Conservation (phyloP, 2,888 invertebrate species). For the Synanthedon tipuliformis region DNA sequence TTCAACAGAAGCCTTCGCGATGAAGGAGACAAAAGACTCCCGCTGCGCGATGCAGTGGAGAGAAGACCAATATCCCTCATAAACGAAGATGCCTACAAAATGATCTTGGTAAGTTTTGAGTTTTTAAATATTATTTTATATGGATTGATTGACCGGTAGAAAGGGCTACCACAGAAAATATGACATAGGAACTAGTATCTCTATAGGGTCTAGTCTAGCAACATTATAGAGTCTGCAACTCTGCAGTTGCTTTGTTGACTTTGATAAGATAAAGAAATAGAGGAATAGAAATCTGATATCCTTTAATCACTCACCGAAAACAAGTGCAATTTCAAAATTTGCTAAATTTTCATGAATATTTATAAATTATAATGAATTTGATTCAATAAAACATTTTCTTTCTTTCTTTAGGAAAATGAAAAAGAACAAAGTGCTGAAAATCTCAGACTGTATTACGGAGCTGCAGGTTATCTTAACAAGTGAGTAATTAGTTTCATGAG, state of each 20-base stretch:
- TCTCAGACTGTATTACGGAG: conserved; percentile 48
- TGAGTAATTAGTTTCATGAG: conserved; percentile 17
- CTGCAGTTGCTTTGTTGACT: too few relatives aligned
- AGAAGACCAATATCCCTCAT: conserved; percentile 55
- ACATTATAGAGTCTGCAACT: too few relatives aligned
- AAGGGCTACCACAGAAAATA: too few relatives aligned
- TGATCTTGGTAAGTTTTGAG: conserved; percentile 24
- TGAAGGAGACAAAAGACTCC: conserved; percentile 62
- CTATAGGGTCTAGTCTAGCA: too few relatives aligned
- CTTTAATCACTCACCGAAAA: too few relatives aligned
- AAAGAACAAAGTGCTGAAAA: conserved; percentile 16
- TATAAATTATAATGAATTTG: background rate
- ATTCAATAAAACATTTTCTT: background rate
- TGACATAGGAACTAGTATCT: too few relatives aligned
- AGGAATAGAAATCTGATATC: too few relatives aligned
- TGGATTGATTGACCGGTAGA: too few relatives aligned
- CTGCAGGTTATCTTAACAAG: conserved; percentile 56
- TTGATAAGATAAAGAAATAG: too few relatives aligned
- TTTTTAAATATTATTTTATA: too few relatives aligned
- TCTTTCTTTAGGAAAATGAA: conserved; percentile 31
- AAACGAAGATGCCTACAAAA: conserved; percentile 22
- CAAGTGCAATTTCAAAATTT: too few relatives aligned
- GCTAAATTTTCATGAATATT: background rate
- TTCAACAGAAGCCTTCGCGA: conserved; percentile 39
- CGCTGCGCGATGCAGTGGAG: conserved; percentile 80